Evolutionary conservation across 2,797 vertebrate genomes (phyloP).

Genomic region (Champsocephalus gunnari): DNA sequence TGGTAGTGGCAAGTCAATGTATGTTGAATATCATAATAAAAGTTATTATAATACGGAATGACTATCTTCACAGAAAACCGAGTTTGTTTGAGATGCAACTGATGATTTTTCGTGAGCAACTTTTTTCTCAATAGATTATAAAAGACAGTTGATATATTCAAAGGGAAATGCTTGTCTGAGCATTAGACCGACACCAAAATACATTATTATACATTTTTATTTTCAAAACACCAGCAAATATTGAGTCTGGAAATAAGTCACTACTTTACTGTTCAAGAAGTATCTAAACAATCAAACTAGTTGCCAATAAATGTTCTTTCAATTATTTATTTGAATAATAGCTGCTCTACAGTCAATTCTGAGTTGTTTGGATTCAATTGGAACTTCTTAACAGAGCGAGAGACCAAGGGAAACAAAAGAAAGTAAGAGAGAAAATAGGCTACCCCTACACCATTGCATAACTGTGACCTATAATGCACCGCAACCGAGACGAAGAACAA

Average conservation of each 20-base stretch:
- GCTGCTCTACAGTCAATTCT: not conserved
- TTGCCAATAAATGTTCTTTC: not conserved
- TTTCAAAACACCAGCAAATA: not conserved
- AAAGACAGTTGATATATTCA: not conserved
- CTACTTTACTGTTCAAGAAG: not conserved
- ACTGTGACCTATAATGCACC: conserved; percentile 76
- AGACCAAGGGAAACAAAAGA: conserved; percentile 4
- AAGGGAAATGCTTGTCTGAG: not conserved
- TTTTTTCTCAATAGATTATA: not conserved
- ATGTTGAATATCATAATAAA: too few relatives aligned
- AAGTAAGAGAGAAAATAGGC: conserved; percentile 70
- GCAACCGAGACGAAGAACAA: conserved; percentile 65
- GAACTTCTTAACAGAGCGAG: not conserved
- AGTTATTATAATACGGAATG: not conserved
- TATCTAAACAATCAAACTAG: not conserved
- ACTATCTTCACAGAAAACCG: not conserved
- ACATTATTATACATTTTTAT: not conserved
- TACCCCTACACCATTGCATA: conserved; percentile 79
- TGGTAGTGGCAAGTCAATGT: not conserved
- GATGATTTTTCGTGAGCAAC: not conserved
- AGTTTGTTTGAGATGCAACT: not conserved
- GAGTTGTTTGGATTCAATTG: not conserved
- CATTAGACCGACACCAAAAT: not conserved
- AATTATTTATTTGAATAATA: not conserved
- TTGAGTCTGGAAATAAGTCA: not conserved